Evolutionary conservation across 2,797 vertebrate genomes (phyloP).

Genomic region (Betta splendens): DNA sequence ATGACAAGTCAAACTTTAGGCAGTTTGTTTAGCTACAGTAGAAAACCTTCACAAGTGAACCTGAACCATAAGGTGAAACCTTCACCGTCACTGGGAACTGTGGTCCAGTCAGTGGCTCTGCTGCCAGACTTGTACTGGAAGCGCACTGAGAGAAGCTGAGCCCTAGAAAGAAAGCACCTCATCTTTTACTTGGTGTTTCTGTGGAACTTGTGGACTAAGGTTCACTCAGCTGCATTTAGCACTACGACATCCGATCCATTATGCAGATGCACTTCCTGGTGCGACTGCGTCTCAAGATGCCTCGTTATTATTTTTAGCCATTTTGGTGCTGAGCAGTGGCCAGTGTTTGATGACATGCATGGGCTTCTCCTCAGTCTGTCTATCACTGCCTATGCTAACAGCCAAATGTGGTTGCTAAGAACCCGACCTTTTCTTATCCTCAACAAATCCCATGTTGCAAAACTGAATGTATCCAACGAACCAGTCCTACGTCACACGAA

Average conservation of each 20-base stretch:
- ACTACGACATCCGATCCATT: neutral
- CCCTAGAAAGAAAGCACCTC: too few relatives aligned
- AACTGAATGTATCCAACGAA: conserved; percentile 6
- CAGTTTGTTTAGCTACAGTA: too few relatives aligned
- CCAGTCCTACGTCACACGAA: conserved; percentile 8
- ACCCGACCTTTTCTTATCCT: conserved; percentile 18
- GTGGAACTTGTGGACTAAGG: too few relatives aligned
- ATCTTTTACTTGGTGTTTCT: too few relatives aligned
- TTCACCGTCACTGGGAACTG: too few relatives aligned
- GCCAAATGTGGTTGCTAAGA: conserved; percentile 2
- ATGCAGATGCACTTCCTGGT: conserved; percentile 3
- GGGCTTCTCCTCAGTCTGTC: conserved; percentile 6
- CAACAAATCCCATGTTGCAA: conserved; percentile 11
- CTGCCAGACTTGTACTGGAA: too few relatives aligned
- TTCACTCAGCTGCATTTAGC: neutral
- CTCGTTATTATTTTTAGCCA: neutral
- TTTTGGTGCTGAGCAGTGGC: conserved; percentile 17
- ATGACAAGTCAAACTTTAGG: neutral
- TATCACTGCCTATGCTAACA: conserved; percentile 36
- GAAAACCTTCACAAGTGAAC: too few relatives aligned
- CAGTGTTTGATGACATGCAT: conserved; percentile 5
- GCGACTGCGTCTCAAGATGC: conserved; percentile 10
- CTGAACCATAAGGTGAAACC: too few relatives aligned
- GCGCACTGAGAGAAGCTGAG: too few relatives aligned
- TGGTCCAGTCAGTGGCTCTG: too few relatives aligned